phyloP scores from a whole-genome alignment of 1,140 invertebrate species.

The Polyergus mexicanus region DNA sequence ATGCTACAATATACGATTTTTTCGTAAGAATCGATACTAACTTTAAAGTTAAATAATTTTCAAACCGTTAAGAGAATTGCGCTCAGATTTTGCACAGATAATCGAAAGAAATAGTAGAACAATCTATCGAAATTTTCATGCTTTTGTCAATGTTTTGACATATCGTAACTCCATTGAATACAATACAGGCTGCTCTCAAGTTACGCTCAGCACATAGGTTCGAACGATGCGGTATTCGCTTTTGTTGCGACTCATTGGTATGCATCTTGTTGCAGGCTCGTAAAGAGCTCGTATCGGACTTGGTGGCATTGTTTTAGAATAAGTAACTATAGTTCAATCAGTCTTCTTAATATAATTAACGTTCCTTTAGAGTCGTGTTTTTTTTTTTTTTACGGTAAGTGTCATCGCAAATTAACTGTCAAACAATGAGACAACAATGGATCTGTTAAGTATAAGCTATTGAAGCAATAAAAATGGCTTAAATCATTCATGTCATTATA shows the following conservation, averaged over 20 bases:
- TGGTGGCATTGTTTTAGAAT: slow-evolving; percentile 1
- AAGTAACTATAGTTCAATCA: slow-evolving; percentile 19
- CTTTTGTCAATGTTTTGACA: too few relatives aligned
- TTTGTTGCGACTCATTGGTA: slow-evolving; percentile 53
- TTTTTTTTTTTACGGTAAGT: not conserved
- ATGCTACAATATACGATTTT: too few relatives aligned
- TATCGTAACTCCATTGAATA: slow-evolving; percentile 44
- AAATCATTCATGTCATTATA: slow-evolving; percentile 13
- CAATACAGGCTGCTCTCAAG: slow-evolving; percentile 25
- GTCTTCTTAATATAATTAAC: slow-evolving; percentile 3
- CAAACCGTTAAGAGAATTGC: too few relatives aligned
- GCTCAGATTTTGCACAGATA: too few relatives aligned
- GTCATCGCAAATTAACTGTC: not conserved
- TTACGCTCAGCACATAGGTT: slow-evolving; percentile 16
- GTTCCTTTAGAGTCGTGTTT: not conserved
- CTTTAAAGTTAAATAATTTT: too few relatives aligned
- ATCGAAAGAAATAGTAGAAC: too few relatives aligned
- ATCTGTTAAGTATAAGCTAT: not conserved
- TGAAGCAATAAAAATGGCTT: slow-evolving; percentile 1
- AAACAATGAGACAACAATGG: not conserved
- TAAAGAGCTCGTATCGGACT: slow-evolving; percentile 21
- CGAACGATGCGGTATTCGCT: not conserved
- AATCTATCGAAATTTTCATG: too few relatives aligned
- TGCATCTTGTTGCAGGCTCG: slow-evolving; percentile 32
- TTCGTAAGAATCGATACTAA: too few relatives aligned